Conservation (phyloP, 1,140 invertebrate genomes). For the Drosophila melanica region DNA sequence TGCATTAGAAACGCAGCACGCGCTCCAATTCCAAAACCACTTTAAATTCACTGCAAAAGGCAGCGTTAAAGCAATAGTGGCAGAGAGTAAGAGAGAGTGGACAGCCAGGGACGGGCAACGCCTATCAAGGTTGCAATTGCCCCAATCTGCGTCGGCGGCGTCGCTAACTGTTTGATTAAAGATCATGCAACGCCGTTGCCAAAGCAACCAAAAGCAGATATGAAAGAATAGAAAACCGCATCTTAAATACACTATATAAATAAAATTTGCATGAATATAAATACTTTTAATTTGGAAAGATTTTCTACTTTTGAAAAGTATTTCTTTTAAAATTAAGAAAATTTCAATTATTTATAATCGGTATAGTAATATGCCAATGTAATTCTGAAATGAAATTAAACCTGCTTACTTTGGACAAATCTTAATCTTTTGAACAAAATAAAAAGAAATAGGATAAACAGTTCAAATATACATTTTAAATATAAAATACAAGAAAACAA, state of each 20-base stretch:
- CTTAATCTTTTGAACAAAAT: too few species aligned
- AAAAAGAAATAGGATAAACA: too few species aligned
- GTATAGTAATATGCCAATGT: too few species aligned
- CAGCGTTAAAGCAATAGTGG: conserved; percentile 4
- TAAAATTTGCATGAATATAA: background rate
- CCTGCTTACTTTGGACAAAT: too few species aligned
- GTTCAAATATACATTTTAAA: too few species aligned
- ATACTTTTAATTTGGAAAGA: too few species aligned
- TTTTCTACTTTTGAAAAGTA: too few species aligned
- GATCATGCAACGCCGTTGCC: conserved; percentile 39
- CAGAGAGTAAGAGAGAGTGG: background rate
- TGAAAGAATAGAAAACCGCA: background rate
- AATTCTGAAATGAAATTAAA: too few species aligned
- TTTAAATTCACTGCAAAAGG: conserved; percentile 13
- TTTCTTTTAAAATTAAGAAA: too few species aligned
- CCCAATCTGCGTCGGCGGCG: conserved; percentile 71
- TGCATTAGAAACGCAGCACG: conserved; percentile 64
- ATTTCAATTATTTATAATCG: too few species aligned
- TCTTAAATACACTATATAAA: conserved; percentile 3
- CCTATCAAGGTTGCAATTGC: conserved; percentile 68
- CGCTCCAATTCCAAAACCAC: conserved; percentile 59
- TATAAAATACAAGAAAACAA: background rate
- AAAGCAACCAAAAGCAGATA: background rate
- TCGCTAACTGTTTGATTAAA: conserved; percentile 74
- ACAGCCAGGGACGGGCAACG: conserved; percentile 31